These are phyloP conservation scores for Sigmodon hispidus DNA, from an alignment of 2,113 vertebrate genomes.

Conservation along the genomic window DNA sequence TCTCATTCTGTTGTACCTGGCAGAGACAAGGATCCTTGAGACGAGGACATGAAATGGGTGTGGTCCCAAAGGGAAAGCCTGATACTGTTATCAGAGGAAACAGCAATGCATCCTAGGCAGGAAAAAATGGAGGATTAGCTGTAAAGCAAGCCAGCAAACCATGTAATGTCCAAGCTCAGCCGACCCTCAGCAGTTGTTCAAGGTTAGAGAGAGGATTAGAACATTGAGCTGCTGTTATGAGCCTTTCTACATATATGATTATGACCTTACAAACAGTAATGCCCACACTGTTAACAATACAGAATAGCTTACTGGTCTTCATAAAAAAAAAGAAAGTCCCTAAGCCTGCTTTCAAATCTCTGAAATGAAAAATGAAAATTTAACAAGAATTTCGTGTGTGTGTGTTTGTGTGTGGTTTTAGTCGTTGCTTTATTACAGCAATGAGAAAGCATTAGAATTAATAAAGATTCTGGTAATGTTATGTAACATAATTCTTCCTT, in stretches of 20 bases:
- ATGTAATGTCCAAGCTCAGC: not conserved
- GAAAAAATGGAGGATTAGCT: not conserved
- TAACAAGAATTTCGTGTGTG: not conserved
- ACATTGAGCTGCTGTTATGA: not conserved
- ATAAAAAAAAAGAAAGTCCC: not conserved
- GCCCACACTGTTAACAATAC: not conserved
- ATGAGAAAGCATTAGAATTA: too few relatives aligned
- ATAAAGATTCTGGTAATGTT: too few relatives aligned
- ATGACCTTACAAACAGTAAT: not conserved
- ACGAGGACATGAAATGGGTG: not conserved
- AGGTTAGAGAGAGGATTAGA: not conserved
- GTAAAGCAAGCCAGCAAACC: not conserved
- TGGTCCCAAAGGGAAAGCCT: not conserved
- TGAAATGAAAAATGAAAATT: conserved; percentile 44
- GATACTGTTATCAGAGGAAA: not conserved
- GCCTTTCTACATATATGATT: not conserved
- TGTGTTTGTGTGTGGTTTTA: too few relatives aligned
- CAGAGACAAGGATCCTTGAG: not conserved
- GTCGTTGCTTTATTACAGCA: too few relatives aligned
- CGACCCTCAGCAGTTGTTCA: not conserved
- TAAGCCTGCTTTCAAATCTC: not conserved
- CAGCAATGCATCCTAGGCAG: not conserved
- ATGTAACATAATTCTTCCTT: too few relatives aligned
- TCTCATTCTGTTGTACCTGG: not conserved
- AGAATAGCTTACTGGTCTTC: not conserved